Conservation (phyloP, 2,113 vertebrate species). For the Etia nguti region DNA sequence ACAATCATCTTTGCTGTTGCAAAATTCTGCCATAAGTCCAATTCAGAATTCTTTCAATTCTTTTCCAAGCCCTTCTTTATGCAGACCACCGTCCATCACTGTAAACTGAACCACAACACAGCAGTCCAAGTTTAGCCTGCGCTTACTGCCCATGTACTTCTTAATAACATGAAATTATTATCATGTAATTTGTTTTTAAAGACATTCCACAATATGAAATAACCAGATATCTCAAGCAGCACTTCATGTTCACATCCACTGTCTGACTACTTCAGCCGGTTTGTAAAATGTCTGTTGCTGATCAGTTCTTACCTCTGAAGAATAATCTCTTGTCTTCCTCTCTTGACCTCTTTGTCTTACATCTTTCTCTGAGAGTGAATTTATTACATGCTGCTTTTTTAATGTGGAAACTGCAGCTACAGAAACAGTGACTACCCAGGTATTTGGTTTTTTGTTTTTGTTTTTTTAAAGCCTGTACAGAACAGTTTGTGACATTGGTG, state of each 20-base stretch:
- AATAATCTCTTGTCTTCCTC: background rate
- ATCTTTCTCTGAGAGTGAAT: background rate
- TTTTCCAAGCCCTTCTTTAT: background rate
- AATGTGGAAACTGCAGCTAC: background rate
- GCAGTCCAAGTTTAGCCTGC: background rate
- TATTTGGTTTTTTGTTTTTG: background rate
- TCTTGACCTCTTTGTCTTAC: background rate
- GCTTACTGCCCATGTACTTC: rapidly evolving
- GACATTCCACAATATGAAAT: background rate
- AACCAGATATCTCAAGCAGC: background rate
- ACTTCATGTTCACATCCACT: background rate
- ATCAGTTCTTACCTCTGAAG: background rate
- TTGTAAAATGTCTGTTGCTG: background rate
- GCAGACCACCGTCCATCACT: background rate
- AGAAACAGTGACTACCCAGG: background rate
- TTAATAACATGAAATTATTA: background rate
- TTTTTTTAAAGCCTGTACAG: background rate
- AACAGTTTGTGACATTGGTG: background rate
- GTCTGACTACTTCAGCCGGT: background rate
- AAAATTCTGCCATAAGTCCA: background rate
- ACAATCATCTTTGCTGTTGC: background rate
- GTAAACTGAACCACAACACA: background rate
- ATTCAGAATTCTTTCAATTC: background rate
- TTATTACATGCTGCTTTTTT: background rate
- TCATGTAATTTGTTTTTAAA: background rate